These are phyloP conservation scores for Marisa cornuarietis DNA, from an alignment of 1,140 invertebrate genomes.

Conservation along the genomic window DNA sequence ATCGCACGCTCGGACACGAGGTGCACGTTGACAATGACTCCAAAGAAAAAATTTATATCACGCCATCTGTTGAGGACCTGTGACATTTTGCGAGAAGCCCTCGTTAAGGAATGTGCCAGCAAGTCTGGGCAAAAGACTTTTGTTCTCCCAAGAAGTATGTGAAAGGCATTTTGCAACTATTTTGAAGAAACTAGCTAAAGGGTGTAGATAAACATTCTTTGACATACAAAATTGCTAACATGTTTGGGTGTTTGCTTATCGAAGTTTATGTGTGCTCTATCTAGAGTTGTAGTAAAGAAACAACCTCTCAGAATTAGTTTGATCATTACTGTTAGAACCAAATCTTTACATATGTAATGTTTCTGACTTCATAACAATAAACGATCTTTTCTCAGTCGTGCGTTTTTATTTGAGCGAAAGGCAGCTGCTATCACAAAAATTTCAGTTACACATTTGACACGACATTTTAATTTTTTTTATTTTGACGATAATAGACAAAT, in stretches of 20 bases:
- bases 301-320: constrained; percentile 21
- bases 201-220: neutral
- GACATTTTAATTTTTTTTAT: neutral
- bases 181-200: neutral
- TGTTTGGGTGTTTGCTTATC: neutral
- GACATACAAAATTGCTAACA: neutral
- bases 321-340: constrained; percentile 21
- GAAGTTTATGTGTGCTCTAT: constrained; percentile 18
- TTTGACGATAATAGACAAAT: neutral
- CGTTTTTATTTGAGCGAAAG: neutral
- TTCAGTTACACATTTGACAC: neutral
- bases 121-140: too few species aligned
- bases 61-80: too few species aligned
- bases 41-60: too few species aligned
- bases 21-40: too few species aligned
- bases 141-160: neutral
- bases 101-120: too few species aligned
- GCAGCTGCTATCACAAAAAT: neutral
- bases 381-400: constrained; percentile 9
- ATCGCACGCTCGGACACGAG: too few species aligned
- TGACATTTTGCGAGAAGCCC: too few species aligned
- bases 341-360: constrained; percentile 26
- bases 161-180: neutral
- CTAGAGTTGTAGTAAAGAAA: constrained; percentile 13
- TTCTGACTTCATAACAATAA: constrained; percentile 17